Evolutionary conservation across 2,888 invertebrate species (phyloP).

Genomic region (Oasisia sp.): DNA sequence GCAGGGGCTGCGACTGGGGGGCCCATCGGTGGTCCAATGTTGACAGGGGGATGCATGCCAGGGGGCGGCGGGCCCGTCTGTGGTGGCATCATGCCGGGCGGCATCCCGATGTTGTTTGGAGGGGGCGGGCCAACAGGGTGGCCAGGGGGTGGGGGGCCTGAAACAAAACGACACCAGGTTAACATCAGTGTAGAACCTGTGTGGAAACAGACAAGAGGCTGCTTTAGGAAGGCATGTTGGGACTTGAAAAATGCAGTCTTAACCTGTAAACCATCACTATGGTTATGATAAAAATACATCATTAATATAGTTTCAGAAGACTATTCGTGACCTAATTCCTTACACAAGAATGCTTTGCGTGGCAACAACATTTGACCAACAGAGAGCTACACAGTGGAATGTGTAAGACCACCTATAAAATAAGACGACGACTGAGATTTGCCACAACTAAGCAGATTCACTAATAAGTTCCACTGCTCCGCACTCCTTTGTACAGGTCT

Average conservation of each 20-base stretch:
- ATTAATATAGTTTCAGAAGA: too few species aligned
- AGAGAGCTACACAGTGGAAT: too few species aligned
- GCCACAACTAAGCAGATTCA: too few species aligned
- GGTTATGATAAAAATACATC: not conserved
- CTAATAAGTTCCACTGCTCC: too few species aligned
- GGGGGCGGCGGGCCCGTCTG: constrained; percentile 28
- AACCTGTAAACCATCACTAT: not conserved
- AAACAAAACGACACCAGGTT: not conserved
- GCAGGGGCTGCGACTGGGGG: constrained; percentile 28
- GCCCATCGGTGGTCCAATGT: not conserved
- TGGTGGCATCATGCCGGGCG: constrained; percentile 50
- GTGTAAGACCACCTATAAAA: too few species aligned
- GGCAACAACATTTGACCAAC: too few species aligned
- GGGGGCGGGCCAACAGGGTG: constrained; percentile 22
- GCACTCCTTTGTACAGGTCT: too few species aligned
- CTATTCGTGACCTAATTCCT: too few species aligned
- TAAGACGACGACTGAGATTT: too few species aligned
- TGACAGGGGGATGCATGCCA: constrained; percentile 6
- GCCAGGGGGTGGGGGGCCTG: constrained; percentile 25
- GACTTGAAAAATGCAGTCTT: not conserved
- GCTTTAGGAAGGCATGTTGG: not conserved
- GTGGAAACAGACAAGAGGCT: not conserved
- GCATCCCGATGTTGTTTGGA: constrained; percentile 65
- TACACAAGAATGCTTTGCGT: too few species aligned
- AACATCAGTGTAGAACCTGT: not conserved